Percentiles rank a stretch among this genome's conserved stretches.
Evolutionary conservation across 2,113 vertebrate genomes (phyloP).

Genomic region (Pterophyllum scalare): DNA sequence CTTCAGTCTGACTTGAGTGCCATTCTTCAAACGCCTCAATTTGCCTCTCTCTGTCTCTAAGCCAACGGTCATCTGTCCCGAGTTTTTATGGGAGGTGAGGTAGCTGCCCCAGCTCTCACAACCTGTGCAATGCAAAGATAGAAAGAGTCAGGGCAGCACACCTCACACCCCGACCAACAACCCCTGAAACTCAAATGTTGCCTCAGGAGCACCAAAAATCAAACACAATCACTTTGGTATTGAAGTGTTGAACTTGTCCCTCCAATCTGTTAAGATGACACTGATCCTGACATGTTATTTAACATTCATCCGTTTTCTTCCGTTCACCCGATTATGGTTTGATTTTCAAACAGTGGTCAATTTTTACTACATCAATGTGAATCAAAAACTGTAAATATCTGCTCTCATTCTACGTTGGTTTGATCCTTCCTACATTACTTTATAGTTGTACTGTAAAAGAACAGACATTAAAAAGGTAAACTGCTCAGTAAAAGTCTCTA

Average conservation of each 20-base stretch:
- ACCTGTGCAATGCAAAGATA: constrained; percentile 89
- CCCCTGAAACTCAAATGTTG: constrained; percentile 35
- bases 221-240: not conserved
- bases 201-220: constrained; percentile 18
- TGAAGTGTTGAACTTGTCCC: not conserved
- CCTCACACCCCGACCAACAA: constrained; percentile 72
- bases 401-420: not conserved
- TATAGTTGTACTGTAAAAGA: not conserved
- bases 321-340: too few species aligned
- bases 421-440: not conserved
- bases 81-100: constrained; percentile 75
- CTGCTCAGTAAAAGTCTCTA: not conserved
- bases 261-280: not conserved
- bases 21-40: constrained; percentile 77
- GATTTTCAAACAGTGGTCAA: too few species aligned
- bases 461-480: not conserved
- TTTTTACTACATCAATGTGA: not conserved
- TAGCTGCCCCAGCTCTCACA: constrained; percentile 83
- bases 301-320: not conserved
- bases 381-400: not conserved
- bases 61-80: constrained; percentile 77
- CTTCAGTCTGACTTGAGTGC: constrained; percentile 69
- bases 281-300: not conserved
- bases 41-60: constrained; percentile 80
- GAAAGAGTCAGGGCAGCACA: constrained; percentile 86